Evolutionary conservation across 2,888 invertebrate genomes (phyloP), one percentile per base, ranked within the genome.

Genomic region (Reticulitermes lucifugus): DNA sequence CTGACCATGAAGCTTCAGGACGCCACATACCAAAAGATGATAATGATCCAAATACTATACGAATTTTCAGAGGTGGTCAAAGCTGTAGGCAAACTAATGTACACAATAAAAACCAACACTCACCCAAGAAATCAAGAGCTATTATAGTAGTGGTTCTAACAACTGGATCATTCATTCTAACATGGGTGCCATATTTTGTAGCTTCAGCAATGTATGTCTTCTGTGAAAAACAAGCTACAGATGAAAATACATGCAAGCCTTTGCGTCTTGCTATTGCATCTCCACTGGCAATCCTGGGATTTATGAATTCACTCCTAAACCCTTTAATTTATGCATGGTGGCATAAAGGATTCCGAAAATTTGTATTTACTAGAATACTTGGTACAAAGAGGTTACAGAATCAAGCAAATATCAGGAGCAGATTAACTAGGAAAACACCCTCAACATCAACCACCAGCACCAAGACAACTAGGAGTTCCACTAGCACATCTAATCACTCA

Each of bases 271-370:
- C 93, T 65, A 91, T 94, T 0, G 92, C 93, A 0, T 93, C 93
- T 79, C 94, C 94, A 0, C 89, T 94, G 73, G 93, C 93, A 0
- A 92, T 93, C 46, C 89, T 94, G 79, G 94, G 94, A 0, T 93
- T 94, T 87, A 88, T 92, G 0, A 94, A 94, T 88, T 94, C 94
- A 87, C 89, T 94, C 79, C 88, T 94, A 0, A 94, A 94, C 89
- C 95, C 95, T 0, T 89, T 95, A 43, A 94, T 95, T 87, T 95
- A 94, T 88, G 94, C 94, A 0, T 95, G 94, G 94, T 95, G 94
- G 94, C 94, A 95, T 89, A 94, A 93, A 89, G 94, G 94, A 0
- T 95, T 94, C 88, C 91, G 94, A 88, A 91, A 89, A 83, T 92
- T 91, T 25, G 90, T 93, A 2, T 91, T 89, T 88, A 90, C 14